Evolutionary conservation across 2,797 vertebrate genomes (phyloP).

Genomic region (Amphiprion clarkii): DNA sequence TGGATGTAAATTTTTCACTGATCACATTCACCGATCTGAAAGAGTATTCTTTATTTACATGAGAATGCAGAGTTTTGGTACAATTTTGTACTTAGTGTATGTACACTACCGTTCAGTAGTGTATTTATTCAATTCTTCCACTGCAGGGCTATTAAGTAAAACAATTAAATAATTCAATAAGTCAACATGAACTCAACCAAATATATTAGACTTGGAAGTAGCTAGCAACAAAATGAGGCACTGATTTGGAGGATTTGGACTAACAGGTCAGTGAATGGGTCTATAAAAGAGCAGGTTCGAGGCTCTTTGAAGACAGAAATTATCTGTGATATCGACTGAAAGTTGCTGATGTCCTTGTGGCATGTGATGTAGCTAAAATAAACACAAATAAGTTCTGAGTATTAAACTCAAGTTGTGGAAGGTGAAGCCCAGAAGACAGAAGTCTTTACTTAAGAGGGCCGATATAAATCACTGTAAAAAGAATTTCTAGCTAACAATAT

Average conservation of each 20-base stretch:
- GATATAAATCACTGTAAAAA: not conserved
- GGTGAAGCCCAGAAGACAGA: not conserved
- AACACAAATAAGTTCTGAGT: not conserved
- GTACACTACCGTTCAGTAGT: too few species aligned
- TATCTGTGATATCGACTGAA: not conserved
- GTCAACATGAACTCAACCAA: too few species aligned
- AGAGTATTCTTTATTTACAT: not conserved
- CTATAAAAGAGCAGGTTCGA: not conserved
- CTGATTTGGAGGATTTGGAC: not conserved
- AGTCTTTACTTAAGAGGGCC: too few species aligned
- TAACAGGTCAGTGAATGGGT: not conserved
- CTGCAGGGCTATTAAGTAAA: too few species aligned
- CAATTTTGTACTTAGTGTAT: too few species aligned
- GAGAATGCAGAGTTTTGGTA: not conserved
- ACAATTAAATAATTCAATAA: too few species aligned
- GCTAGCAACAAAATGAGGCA: not conserved
- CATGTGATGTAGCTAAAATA: not conserved
- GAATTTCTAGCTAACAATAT: not conserved
- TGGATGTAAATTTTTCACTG: too few species aligned
- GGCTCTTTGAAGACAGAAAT: not conserved
- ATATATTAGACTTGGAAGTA: not conserved
- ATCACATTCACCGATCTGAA: not conserved
- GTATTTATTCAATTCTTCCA: too few species aligned
- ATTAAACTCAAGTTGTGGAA: not conserved
- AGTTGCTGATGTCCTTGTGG: not conserved